A percentile compares a stretch with the other conserved stretches of the same genome.
phyloP scores from a whole-genome alignment of 2,113 vertebrate genomes.

The Lagenorhynchus albirostris region DNA sequence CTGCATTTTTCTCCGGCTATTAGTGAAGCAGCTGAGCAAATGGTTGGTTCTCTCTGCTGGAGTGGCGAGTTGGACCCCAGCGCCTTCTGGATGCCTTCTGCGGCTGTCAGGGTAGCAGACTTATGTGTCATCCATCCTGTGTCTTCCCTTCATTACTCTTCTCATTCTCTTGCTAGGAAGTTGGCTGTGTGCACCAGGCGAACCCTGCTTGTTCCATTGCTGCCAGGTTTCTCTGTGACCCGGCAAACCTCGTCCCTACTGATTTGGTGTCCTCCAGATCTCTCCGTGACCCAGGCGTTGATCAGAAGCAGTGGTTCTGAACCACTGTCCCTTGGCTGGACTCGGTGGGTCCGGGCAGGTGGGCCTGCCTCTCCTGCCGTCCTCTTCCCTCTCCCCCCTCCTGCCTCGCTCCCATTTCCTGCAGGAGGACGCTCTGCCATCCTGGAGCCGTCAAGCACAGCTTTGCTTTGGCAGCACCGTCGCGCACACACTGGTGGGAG shows the following conservation, averaged over 20 bases:
- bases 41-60: constrained; percentile 24
- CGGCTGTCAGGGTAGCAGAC: constrained; percentile 14
- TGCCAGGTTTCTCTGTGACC: constrained; percentile 41
- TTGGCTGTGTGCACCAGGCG: background rate
- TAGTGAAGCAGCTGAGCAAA: constrained; percentile 33
- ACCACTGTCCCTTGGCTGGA: constrained; percentile 5
- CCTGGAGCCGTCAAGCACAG: constrained; percentile 76
- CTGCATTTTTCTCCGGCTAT: constrained; percentile 60
- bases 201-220: constrained; percentile 18
- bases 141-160: constrained; percentile 42
- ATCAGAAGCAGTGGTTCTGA: constrained; percentile 55
- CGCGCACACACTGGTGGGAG: constrained; percentile 83
- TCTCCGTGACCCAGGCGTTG: constrained; percentile 38
- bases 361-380: constrained; percentile 37
- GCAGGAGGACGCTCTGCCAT: constrained; percentile 80
- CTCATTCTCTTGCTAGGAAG: constrained; percentile 35
- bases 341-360: constrained; percentile 46
- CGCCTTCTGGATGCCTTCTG: background rate
- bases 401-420: constrained; percentile 82
- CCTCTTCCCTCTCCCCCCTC: constrained; percentile 59
- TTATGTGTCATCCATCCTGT: constrained; percentile 11
- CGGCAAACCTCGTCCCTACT: constrained; percentile 5
- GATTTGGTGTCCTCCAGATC: constrained; percentile 21
- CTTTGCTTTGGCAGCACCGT: constrained; percentile 83
- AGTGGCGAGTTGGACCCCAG: background rate